Percentiles rank a stretch among this genome's conserved stretches.
These are phyloP conservation scores for Bedellia somnulentella DNA, from an alignment of 2,888 invertebrate genomes.

Conservation along the genomic window DNA sequence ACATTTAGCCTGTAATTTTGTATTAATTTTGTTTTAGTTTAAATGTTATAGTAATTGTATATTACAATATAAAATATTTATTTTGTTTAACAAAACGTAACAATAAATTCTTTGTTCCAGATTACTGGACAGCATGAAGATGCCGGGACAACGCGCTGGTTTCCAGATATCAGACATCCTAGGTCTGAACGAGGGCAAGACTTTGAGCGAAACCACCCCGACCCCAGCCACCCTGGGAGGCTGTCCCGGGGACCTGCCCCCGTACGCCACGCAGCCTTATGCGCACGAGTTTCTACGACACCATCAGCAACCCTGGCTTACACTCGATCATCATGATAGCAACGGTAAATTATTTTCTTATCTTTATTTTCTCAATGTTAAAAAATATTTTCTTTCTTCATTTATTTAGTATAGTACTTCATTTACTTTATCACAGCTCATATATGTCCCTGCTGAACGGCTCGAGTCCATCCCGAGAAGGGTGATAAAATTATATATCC, in stretches of 20 bases:
- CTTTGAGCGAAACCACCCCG: constrained; percentile 13
- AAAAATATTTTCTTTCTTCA: no score
- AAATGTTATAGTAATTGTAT: no score
- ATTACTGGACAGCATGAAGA: constrained; percentile 80
- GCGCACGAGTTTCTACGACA: constrained; percentile 42
- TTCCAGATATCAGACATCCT: constrained; percentile 94
- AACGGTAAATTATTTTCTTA: constrained; percentile 21
- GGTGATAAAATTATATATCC: no score
- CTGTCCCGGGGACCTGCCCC: constrained; percentile 31
- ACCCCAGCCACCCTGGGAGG: constrained; percentile 24
- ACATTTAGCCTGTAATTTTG: no score
- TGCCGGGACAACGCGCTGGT: constrained; percentile 77
- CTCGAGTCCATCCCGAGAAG: no score
- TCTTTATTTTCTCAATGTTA: constrained; percentile 7
- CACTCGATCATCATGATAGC: constrained; percentile 41
- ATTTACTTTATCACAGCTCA: no score
- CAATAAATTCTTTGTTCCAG: constrained; percentile 44
- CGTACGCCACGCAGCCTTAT: constrained; percentile 39
- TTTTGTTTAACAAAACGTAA: no score
- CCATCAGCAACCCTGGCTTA: constrained; percentile 47
- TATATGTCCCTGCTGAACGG: no score
- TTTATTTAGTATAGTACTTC: no score
- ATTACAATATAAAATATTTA: no score
- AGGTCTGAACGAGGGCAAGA: constrained; percentile 74
- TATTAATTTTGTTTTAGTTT: no score